Evolutionary conservation across 2,888 invertebrate species (phyloP).

Genomic region (Dicycla oo): DNA sequence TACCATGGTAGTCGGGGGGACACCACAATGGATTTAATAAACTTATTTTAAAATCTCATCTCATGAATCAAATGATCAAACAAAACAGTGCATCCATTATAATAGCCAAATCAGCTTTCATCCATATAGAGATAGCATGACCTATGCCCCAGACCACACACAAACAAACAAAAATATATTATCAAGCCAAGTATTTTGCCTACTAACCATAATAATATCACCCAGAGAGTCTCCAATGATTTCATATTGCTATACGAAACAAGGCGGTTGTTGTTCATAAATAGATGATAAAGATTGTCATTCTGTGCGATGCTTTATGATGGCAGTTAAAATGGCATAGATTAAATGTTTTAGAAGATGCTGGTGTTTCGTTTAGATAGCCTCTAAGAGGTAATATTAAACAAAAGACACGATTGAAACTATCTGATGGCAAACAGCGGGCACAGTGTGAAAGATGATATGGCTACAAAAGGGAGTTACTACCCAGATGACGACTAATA

Average conservation of each 20-base stretch:
- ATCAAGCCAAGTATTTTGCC: conserved; percentile 12
- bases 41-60: neutral
- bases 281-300: conserved; percentile 54
- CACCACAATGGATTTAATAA: too few species aligned
- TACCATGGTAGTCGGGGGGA: too few species aligned
- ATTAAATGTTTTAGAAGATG: conserved; percentile 28
- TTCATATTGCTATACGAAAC: conserved; percentile 21
- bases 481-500: too few species aligned
- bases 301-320: conserved; percentile 44
- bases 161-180: neutral
- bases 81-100: conserved; percentile 4
- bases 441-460: too few species aligned
- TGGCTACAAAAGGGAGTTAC: too few species aligned
- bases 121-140: neutral
- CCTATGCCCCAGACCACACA: conserved; percentile 31
- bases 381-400: neutral
- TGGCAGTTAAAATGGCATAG: conserved; percentile 38
- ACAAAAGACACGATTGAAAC: neutral
- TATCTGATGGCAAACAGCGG: neutral
- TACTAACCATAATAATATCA: conserved; percentile 16
- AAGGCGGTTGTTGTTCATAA: conserved; percentile 23
- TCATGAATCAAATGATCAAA: neutral
- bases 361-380: neutral
- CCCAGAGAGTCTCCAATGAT: conserved; percentile 28
- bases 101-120: conserved; percentile 19